A percentile compares a stretch with the other conserved stretches of the same genome.
Evolutionary conservation across 2,797 vertebrate species (phyloP).

Genomic region (Acanthurus tractus): DNA sequence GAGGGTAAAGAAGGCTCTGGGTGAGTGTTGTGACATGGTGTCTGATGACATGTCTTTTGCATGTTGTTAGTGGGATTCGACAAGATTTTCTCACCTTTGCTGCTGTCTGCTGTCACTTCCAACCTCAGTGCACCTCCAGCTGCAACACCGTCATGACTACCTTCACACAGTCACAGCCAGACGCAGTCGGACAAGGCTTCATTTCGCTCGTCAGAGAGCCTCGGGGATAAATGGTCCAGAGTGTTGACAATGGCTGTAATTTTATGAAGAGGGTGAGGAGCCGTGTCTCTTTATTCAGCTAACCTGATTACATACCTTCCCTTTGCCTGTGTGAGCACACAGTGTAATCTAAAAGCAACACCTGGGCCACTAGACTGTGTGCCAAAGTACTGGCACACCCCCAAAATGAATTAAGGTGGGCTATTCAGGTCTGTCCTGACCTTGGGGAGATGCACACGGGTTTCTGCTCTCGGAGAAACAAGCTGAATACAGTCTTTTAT

Average conservation of each 20-base stretch:
- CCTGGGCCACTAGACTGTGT: slow-evolving; percentile 81
- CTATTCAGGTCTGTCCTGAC: slow-evolving; percentile 83
- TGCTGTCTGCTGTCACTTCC: slow-evolving; percentile 46
- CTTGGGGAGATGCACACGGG: slow-evolving; percentile 71
- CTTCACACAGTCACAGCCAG: slow-evolving; percentile 31
- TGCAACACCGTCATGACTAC: slow-evolving; percentile 14
- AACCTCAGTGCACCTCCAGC: slow-evolving; percentile 17
- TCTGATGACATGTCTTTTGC: slow-evolving; percentile 51
- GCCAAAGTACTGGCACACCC: slow-evolving; percentile 76
- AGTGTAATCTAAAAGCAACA: slow-evolving; percentile 88
- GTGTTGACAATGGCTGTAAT: slow-evolving; percentile 81
- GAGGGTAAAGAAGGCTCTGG: slow-evolving; percentile 17
- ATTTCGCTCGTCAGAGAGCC: slow-evolving; percentile 80
- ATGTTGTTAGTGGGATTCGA: slow-evolving; percentile 78
- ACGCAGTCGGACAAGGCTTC: slow-evolving; percentile 78
- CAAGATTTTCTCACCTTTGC: slow-evolving; percentile 77
- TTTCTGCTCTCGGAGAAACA: slow-evolving; percentile 61
- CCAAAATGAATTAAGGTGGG: slow-evolving; percentile 79
- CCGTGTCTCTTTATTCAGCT: slow-evolving; percentile 80
- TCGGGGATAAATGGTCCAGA: slow-evolving; percentile 82
- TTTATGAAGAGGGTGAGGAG: slow-evolving; percentile 82
- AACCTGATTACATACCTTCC: slow-evolving; percentile 85
- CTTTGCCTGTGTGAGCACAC: slow-evolving; percentile 71
- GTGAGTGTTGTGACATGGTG: slow-evolving; percentile 22
- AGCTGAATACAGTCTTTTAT: slow-evolving; percentile 79